Base-by-base conservation (phyloP, 2,888 invertebrate genomes). In the Tortricodes alternella region DNA sequence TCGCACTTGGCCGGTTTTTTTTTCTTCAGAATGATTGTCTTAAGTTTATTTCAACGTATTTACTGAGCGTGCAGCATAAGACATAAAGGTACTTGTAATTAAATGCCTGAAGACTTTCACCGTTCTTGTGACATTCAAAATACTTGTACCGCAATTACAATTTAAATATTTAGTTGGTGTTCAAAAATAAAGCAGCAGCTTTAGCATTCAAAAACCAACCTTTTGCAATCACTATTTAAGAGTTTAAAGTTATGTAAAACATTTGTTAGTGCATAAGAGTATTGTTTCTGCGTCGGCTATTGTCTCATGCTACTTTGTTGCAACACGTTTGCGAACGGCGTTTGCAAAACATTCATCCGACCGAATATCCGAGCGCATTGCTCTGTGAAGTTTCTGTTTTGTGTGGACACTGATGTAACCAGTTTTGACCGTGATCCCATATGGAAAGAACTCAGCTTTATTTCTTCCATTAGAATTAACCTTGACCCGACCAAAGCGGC, bases 221-320 rank as follows among this genome's bases (percentile, higher is more conserved):
- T 41, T 58, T 61, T 46, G 48, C 50, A 57, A 60, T 41, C 29
- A 59, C 56, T 51, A 62, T 58, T 29, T 65, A 68, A 68, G 64
- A 67, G 49, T 50, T 65, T 62, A 61, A 62, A 51, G 61, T 63
- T 62, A 59, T 69, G 63, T 62, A 65, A 65, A 66, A 63, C 61
- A 64, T 62, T 64, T 67, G 67, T 74, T 71, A 73, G 67, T 65
- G 70, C 70, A 65, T 66, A 59, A 61, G 72, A 68, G 77, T 78
- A 83, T 85, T 85, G 83, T 84, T 78, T 78, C 76, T 72, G 68
- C 62, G 68, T 68, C 72, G 67, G 65, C 78, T 68, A 83, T 85
- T 83, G 84, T 81, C 71, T 80, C 78, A 71, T 74, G 72, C 80
- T 76, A 67, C 77, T 73, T 64, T 73, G 70, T 73, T 83, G 73